Base-by-base conservation (phyloP, 2,888 invertebrate species). In the Drosophila neotestacea region DNA sequence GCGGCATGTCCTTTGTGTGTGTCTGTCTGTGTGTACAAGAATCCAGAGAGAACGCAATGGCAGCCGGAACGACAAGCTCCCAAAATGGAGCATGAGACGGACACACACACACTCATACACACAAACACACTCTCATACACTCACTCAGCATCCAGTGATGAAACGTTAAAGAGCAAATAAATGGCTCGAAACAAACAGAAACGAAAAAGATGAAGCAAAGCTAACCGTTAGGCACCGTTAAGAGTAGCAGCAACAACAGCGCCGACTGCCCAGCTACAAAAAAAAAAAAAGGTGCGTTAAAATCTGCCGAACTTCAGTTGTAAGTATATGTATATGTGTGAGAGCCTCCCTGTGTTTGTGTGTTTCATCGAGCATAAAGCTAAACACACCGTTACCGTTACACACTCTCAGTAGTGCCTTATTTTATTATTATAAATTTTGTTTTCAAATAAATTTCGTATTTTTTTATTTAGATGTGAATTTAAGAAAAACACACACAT, bases 101-200 rank as follows among this genome's bases (percentile, higher is more conserved):
- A 47, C 36, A n/a, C n/a, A 59, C 52, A 50, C 41, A 59, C 36
- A 58, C 50, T 51, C 22, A 42, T 16, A 50, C 9, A 48, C 6
- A 38, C 16, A 54, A n/a, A 28, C 11, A 28, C 1, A 22, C 22
- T 22, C 22, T 22, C 22, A 22, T 27, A 42, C 22, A 58, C 22
- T 22, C 13, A 39, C 39, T 44, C 44, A 41, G 76, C 54, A 61
- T 46, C 34, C 73, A 69, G 51, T 63, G 76, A 68, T 67, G 77
- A 79, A 78, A 76, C 72, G 77, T 80, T 87, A 84, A 87, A 84
- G 76, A 86, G 85, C 87, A 86, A 85, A 84, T 81, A 86, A 85
- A 86, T 81, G 80, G 73, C 82, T 73, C 75, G 85, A 80, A 74
- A 70, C 73, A 77, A 85, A 85, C 77, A 77, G 71, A 81, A 79